phyloP scores from a whole-genome alignment of 2,888 invertebrate species.

The Aspidapion aeneum region DNA sequence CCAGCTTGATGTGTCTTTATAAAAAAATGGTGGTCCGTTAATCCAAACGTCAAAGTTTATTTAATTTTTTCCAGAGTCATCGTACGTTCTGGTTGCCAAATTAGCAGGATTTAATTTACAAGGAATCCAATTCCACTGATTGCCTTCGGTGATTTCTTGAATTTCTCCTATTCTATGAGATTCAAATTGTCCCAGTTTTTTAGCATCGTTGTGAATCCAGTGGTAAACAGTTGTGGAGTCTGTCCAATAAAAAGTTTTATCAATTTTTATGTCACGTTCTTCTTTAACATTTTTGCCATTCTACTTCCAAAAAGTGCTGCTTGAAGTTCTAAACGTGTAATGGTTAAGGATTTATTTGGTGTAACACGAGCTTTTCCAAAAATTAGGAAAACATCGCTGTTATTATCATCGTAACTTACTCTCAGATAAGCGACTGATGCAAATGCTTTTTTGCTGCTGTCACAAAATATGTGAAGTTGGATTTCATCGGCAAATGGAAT shows the following conservation, averaged over 20 bases:
- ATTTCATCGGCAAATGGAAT: too few species aligned
- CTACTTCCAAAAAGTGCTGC: slow-evolving; percentile 14
- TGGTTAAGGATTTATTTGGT: slow-evolving; percentile 22
- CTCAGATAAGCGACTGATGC: neutral
- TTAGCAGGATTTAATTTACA: neutral
- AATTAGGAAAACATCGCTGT: neutral
- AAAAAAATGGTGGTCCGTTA: neutral
- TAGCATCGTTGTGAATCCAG: slow-evolving; percentile 29
- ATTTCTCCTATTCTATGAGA: neutral
- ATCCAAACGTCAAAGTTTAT: neutral
- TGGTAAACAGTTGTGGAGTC: slow-evolving; percentile 32
- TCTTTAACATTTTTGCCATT: slow-evolving; percentile 18
- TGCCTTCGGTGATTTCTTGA: neutral
- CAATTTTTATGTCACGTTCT: slow-evolving; percentile 20
- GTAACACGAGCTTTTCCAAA: too few species aligned
- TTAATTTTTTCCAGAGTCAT: neutral
- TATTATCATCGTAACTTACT: neutral
- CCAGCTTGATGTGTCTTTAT: neutral
- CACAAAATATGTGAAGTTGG: too few species aligned
- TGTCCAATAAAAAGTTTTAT: slow-evolving; percentile 27
- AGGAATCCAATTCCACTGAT: neutral
- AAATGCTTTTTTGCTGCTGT: neutral
- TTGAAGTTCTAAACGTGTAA: slow-evolving; percentile 29
- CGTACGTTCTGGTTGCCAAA: neutral
- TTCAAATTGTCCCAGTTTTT: neutral